Conservation (phyloP, 2,113 vertebrate genomes). For the Penelope pileata region DNA sequence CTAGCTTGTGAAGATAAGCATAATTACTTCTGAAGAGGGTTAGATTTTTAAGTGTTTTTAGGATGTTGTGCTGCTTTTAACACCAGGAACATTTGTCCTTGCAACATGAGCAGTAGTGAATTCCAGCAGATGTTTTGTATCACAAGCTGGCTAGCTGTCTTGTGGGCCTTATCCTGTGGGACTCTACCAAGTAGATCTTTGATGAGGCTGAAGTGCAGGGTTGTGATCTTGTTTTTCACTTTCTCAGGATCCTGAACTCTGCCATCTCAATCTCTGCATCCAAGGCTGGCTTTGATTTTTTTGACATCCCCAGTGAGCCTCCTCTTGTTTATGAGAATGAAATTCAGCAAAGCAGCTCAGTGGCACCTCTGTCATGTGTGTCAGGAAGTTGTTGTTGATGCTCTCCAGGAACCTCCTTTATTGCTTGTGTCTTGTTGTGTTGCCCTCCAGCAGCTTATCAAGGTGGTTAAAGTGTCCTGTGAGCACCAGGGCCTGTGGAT, state of each 20-base stretch:
- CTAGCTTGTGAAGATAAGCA: not conserved
- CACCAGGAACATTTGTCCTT: not conserved
- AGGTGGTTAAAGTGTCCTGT: not conserved
- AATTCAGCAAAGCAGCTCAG: not conserved
- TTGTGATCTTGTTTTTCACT: not conserved
- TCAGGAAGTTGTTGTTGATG: not conserved
- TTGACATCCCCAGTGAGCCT: not conserved
- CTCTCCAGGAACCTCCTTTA: not conserved
- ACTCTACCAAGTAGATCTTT: not conserved
- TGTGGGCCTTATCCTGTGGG: not conserved
- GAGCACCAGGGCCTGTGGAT: not conserved
- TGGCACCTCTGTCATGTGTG: not conserved
- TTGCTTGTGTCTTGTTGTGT: not conserved
- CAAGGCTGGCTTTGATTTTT: not conserved
- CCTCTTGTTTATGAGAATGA: not conserved
- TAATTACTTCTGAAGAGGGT: not conserved
- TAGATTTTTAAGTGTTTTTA: not conserved
- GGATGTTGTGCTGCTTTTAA: not conserved
- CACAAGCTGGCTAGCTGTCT: not conserved
- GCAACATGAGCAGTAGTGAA: not conserved
- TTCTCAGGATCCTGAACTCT: not conserved
- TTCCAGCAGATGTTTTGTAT: not conserved
- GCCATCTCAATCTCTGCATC: not conserved
- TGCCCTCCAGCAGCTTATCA: not conserved
- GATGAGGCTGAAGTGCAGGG: not conserved